Evolutionary conservation across 2,113 vertebrate genomes (phyloP), one percentile per base, ranked within the genome.

Genomic region (Corydoras sp.): DNA sequence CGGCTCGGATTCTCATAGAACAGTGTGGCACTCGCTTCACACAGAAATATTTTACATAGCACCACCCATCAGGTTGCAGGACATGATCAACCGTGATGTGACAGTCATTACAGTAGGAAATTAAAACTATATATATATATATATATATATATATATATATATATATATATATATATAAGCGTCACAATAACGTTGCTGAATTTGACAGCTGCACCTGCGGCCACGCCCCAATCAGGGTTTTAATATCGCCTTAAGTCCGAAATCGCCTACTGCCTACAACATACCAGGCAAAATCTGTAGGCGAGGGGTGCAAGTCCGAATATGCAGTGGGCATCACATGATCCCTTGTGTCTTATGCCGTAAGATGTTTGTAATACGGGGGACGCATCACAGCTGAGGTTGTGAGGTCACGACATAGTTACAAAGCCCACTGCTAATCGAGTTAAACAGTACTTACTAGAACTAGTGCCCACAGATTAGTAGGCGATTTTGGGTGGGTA

Each of bases 21-120:
- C 74, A 12, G 73, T 69, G 75, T 69, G 56, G 65, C 73, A 72
- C 75, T 79, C 73, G 69, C 55, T 58, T 79, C 55, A 74, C 50
- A 29, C 35, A n/a, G 48, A 69, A 74, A 79, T 72, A 50, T 5
- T 79, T 79, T 79, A 76, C 63, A 76, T 73, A 79, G 77, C 73
- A 79, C 77, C 77, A 73, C 70, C 72, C 70, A 76, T 73, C 71
- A 75, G 63, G 68, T 71, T 69, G 73, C 61, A 65, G 69, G 71
- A 72, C 66, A 76, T 24, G 18, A 24, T 43, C 35, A 43, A 43
- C 35, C 35, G 60, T 79, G 50, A 75, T 67, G 49, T 64, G 72
- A 73, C 63, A 73, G 71, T 73, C 65, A 73, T 72, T 65, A 68
- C 53, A 72, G 61, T 72, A 72, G 12, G 49, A 72, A 79, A 78